Base-by-base conservation (phyloP, 2,888 invertebrate species). In the Orthosia cruda region DNA sequence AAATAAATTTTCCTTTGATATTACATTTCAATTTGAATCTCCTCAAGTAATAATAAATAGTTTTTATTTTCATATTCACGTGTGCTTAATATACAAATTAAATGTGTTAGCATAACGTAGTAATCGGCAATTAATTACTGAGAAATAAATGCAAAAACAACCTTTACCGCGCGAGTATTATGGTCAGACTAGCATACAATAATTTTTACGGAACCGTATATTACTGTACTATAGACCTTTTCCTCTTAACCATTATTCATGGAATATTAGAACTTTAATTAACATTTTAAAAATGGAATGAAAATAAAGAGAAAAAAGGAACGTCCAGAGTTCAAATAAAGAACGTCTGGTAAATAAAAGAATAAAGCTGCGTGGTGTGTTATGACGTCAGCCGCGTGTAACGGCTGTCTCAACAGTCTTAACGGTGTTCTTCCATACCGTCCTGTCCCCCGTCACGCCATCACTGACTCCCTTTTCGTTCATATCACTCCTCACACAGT, bases 381-480 rank as follows among this genome's bases (percentile, higher is more conserved):
- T 83, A 83, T 92, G 92, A 93, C 92, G 92, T 92, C 91, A 89
- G 84, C 89, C 75, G 88, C 89, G 89, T 90, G 87, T 89, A 90
- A 88, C 89, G 71, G 75, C 75, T 83, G 81, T 81, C n/a, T n/a
- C n/a, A n/a, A n/a, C n/a, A n/a, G n/a, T n/a, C n/a, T n/a, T n/a
- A n/a, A n/a, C n/a, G n/a, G n/a, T n/a, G n/a, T n/a, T n/a, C n/a
- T n/a, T n/a, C n/a, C n/a, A n/a, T n/a, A n/a, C n/a, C n/a, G n/a
- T n/a, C n/a, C n/a, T n/a, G n/a, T n/a, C n/a, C n/a, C n/a, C n/a
- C n/a, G n/a, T n/a, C n/a, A n/a, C n/a, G n/a, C n/a, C n/a, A n/a
- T n/a, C n/a, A n/a, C n/a, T n/a, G n/a, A n/a, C n/a, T n/a, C n/a
- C n/a, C n/a, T n/a, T n/a, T n/a, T n/a, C n/a, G n/a, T n/a, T n/a